Percentiles rank a stretch among this genome's conserved stretches.
phyloP scores from a whole-genome alignment of 2,797 vertebrate species.

The Poeciliopsis gracilis region DNA sequence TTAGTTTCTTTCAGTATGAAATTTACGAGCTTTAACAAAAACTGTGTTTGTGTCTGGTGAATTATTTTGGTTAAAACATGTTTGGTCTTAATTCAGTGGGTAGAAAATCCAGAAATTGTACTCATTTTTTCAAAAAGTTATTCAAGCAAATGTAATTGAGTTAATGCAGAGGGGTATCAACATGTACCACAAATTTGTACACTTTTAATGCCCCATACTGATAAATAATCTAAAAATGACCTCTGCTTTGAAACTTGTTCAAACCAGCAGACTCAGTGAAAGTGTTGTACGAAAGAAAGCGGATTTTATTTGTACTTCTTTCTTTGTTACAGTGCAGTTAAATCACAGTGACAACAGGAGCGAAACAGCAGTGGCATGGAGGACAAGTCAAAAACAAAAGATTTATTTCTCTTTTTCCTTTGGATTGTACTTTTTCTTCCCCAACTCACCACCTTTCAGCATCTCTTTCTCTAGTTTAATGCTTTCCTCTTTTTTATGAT shows the following conservation, averaged over 20 bases:
- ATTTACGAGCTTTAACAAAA: too few relatives aligned
- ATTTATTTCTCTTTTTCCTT: slow-evolving; percentile 67
- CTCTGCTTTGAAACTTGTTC: not conserved
- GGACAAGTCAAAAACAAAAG: slow-evolving; percentile 66
- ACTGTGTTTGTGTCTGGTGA: too few relatives aligned
- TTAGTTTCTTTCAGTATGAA: too few relatives aligned
- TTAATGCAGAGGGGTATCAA: not conserved
- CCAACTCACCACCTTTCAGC: slow-evolving; percentile 54
- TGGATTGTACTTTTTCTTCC: slow-evolving; percentile 49
- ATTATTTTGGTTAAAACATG: too few relatives aligned
- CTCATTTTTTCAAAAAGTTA: too few relatives aligned
- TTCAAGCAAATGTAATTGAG: too few relatives aligned
- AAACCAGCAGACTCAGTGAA: slow-evolving; percentile 65
- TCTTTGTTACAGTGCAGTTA: slow-evolving; percentile 74
- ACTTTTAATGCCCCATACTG: not conserved
- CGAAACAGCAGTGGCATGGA: slow-evolving; percentile 57
- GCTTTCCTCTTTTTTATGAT: slow-evolving; percentile 35
- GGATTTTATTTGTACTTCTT: slow-evolving; percentile 79
- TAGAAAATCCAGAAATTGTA: too few relatives aligned
- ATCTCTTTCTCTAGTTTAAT: slow-evolving; percentile 59
- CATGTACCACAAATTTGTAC: too few relatives aligned
- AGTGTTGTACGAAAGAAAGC: slow-evolving; percentile 72
- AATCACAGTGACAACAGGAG: slow-evolving; percentile 59
- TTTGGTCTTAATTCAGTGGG: too few relatives aligned
- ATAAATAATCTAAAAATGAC: not conserved